These are phyloP conservation scores for Strigamia maritima DNA, from an alignment of 2,888 invertebrate species.

Conservation along the genomic window DNA sequence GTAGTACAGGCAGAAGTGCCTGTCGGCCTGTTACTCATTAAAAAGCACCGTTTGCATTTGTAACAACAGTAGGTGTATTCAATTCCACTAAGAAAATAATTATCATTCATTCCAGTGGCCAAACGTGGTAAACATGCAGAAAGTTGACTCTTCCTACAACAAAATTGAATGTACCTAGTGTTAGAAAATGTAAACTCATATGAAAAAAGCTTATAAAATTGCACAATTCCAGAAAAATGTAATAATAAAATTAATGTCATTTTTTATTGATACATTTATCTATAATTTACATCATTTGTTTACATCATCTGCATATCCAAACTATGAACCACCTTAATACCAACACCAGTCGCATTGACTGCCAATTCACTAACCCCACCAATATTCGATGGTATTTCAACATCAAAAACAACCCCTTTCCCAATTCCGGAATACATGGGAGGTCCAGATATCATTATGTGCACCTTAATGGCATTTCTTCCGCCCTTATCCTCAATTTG, in stretches of 20 bases:
- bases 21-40: too few species aligned
- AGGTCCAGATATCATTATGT: background rate
- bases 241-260: background rate
- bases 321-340: constrained; percentile 31
- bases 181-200: background rate
- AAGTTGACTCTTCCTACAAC: too few species aligned
- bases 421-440: background rate
- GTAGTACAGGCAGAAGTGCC: too few species aligned
- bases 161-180: background rate
- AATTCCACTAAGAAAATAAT: too few species aligned
- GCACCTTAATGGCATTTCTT: background rate
- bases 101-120: too few species aligned
- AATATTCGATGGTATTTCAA: background rate
- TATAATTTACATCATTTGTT: background rate
- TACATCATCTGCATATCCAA: background rate
- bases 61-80: too few species aligned
- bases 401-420: background rate
- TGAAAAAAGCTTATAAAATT: background rate
- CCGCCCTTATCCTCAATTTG: constrained; percentile 27
- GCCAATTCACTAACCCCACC: background rate
- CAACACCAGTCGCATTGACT: constrained; percentile 5
- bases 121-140: too few species aligned
- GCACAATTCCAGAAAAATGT: background rate
- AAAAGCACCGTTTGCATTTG: too few species aligned
- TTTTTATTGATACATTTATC: too few species aligned